A percentile compares a stretch with the other conserved stretches of the same genome.
Conservation (phyloP, 2,113 vertebrate genomes). For the Chitala chitala region DNA sequence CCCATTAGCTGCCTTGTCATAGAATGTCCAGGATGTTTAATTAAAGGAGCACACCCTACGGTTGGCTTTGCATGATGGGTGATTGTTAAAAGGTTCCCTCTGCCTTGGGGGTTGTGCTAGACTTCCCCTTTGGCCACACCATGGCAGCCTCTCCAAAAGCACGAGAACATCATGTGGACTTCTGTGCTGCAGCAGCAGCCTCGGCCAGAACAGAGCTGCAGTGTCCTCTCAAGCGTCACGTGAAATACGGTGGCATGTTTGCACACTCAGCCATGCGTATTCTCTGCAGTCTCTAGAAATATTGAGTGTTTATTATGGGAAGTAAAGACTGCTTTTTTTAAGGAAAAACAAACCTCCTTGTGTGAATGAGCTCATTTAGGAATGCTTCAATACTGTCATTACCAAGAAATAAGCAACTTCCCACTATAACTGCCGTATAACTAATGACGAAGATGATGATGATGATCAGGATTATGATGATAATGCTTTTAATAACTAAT, state of each 20-base stretch:
- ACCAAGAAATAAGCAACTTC: not conserved
- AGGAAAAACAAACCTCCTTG: not conserved
- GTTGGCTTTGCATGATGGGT: not conserved
- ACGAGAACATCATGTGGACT: not conserved
- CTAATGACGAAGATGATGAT: no score
- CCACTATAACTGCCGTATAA: no score
- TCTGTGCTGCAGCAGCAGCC: not conserved
- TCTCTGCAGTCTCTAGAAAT: not conserved
- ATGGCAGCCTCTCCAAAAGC: not conserved
- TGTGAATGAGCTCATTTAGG: not conserved
- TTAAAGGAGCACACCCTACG: not conserved
- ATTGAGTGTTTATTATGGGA: not conserved
- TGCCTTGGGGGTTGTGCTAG: not conserved
- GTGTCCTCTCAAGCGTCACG: not conserved
- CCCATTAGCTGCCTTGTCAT: not conserved
- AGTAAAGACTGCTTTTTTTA: not conserved
- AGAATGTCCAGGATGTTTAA: not conserved
- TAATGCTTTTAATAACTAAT: not conserved
- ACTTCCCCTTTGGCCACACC: not conserved
- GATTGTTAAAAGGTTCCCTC: slow-evolving; percentile 4
- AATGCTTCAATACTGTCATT: not conserved
- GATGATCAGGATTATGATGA: not conserved
- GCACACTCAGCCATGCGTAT: not conserved
- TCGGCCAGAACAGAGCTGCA: not conserved
- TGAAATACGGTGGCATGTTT: not conserved